A percentile compares a stretch with the other conserved stretches of the same genome.
Evolutionary conservation across 2,797 vertebrate species (phyloP).

Genomic region (Sebastes reedi): DNA sequence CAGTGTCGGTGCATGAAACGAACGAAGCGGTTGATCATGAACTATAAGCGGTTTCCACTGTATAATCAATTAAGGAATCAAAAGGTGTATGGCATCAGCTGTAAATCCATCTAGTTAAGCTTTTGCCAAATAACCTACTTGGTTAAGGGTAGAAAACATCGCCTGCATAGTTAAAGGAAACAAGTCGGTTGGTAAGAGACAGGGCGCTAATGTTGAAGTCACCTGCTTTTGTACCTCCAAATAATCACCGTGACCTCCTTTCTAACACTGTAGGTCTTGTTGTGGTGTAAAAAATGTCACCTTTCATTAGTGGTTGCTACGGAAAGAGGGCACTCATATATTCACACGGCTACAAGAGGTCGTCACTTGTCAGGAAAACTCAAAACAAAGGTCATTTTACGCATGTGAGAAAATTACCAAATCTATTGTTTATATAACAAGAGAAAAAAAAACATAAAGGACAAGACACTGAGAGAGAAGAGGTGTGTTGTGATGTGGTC

Average conservation of each 20-base stretch:
- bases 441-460: not conserved
- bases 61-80: no score
- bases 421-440: not conserved
- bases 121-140: not conserved
- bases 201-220: not conserved
- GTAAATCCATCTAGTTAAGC: not conserved
- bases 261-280: not conserved
- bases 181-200: not conserved
- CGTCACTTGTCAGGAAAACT: not conserved
- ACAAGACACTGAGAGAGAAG: not conserved
- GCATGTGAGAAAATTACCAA: not conserved
- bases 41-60: no score
- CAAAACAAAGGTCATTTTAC: not conserved
- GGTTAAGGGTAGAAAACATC: no score
- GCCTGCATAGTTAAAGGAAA: not conserved
- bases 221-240: not conserved
- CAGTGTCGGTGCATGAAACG: no score
- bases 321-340: not conserved
- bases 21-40: no score
- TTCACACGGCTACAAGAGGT: not conserved
- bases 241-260: not conserved
- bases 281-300: not conserved
- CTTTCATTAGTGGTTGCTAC: not conserved
- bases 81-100: not conserved
- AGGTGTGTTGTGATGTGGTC: constrained; percentile 15